Evolutionary conservation across 2,888 invertebrate genomes (phyloP), one percentile per base, ranked within the genome.

Genomic region (Drosophila tanythrix): DNA sequence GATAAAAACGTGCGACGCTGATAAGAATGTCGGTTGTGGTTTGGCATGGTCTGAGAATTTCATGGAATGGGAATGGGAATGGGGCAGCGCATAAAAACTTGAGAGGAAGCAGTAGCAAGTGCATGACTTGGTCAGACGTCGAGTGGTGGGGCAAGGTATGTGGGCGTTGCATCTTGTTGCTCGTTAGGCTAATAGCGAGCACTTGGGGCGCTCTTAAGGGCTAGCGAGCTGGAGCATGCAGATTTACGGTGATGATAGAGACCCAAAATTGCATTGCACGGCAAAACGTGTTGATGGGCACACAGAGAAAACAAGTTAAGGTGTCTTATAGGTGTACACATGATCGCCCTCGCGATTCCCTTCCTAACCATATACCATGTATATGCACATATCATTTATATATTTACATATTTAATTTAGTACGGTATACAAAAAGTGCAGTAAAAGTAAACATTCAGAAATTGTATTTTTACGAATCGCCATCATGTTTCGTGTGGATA

Each of bases 1-100:
- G 88, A 88, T 85, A 83, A 83, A 88, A 85, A 88, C 84, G 84
- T 85, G 84, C 83, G 75, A 79, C 75, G 66, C 70, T 74, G 88
- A 84, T 85, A 85, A 85, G 84, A 74, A 60, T 62, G 64, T 48
- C 61, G 57, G 53, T 51, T 53, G 74, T 31, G 43, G 48, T 31
- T 43, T 31, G 40, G 15, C 13, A 4, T n/a, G 38, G 6, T n/a
- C 21, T 5, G 40, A 27, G 53, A 11, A 25, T 31, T 11, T 63
- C 53, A 36, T 51, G 63, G 64, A 29, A 63, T 38, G 48, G 48
- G 43, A 33, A 8, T 38, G 51, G 51, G 48, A 27, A 5, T 31
- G 35, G 15, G 36, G 27, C 36, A 4, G 48, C 27, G n/a, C 53
- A 60, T 50, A 60, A 72, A 61, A 74, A 73, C 43, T 73, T 50